Base-by-base conservation (phyloP, 2,797 vertebrate species). In the Urophycis tenuis region DNA sequence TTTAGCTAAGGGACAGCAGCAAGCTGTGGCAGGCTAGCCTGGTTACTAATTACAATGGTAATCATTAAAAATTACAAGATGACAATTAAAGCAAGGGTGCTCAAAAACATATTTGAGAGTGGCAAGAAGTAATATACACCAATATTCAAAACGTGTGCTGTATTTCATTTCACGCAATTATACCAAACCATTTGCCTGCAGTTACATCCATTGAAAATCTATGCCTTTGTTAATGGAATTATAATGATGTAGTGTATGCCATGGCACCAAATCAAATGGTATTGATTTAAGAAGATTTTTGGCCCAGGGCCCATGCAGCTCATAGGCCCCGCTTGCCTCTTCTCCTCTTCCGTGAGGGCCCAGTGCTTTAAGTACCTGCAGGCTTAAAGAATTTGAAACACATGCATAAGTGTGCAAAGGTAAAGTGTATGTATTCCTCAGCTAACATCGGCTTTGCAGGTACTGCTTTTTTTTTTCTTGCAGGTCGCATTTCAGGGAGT, bases 151-250 rank as follows among this genome's bases (percentile, higher is more conserved):
- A 88, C 86, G 82, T 89, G 85, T 77, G 85, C 83, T 79, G 81
- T 89, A 88, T 91, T 90, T 90, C 87, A 89, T 91, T 90, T 91
- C 84, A 89, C 84, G 87, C 88, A 92, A 90, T 92, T 89, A 89
- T 90, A 87, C 84, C 85, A 78, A 83, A 84, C 84, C 81, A 84
- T 90, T 91, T 87, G 89, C 91, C 90, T 81, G 88, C 83, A 91
- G 91, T 90, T 91, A 90, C 87, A 90, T 87, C 89, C 92, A 91
- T 90, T 91, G 89, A 91, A 93, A 94, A 93, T 92, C 91, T 85
- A 92, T 91, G 79, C 79, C 81, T 81, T 85, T 67, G 81, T 90
- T 92, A 92, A 94, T 92, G 88, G 90, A 94, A 92, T 93, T 92
- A 92, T 93, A 93, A 94, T 92, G 90, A 93, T 91, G 89, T 85